Evolutionary conservation across 2,113 vertebrate genomes (phyloP).

Genomic region (Nesogale talazaci): DNA sequence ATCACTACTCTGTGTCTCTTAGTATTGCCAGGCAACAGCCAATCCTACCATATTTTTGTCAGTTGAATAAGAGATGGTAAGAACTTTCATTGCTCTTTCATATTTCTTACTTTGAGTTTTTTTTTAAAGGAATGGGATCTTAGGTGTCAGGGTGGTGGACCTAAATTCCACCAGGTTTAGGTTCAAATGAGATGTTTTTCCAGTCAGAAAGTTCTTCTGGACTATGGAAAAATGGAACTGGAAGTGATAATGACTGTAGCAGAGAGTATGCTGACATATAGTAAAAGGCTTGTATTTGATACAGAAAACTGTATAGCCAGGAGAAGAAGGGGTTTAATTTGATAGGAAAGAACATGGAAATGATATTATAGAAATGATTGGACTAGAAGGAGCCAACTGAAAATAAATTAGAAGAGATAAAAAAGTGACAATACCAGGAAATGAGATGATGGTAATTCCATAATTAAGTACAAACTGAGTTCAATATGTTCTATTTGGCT

Average conservation of each 20-base stretch:
- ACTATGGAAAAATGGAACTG: not conserved
- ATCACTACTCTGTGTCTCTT: not conserved
- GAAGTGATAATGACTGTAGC: not conserved
- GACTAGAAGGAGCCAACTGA: not conserved
- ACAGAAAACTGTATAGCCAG: not conserved
- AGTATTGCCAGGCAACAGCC: not conserved
- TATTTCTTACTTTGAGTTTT: not conserved
- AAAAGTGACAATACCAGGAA: not conserved
- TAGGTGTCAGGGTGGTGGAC: not conserved
- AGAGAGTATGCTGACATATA: not conserved
- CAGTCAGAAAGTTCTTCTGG: not conserved
- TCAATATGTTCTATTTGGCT: not conserved
- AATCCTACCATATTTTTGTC: not conserved
- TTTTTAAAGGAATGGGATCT: not conserved
- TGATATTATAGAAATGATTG: not conserved
- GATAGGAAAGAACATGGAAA: not conserved
- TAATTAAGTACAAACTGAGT: not conserved
- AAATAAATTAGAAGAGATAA: not conserved
- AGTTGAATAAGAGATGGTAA: too few species aligned
- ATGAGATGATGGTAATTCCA: not conserved
- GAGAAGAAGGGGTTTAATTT: not conserved
- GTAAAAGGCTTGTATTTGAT: not conserved
- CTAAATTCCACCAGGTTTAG: not conserved
- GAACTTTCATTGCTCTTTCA: too few species aligned
- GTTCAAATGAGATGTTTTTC: not conserved